Evolutionary conservation across 2,113 vertebrate species (phyloP), one percentile per base, ranked within the genome.

Genomic region (Charadrius vociferus): DNA sequence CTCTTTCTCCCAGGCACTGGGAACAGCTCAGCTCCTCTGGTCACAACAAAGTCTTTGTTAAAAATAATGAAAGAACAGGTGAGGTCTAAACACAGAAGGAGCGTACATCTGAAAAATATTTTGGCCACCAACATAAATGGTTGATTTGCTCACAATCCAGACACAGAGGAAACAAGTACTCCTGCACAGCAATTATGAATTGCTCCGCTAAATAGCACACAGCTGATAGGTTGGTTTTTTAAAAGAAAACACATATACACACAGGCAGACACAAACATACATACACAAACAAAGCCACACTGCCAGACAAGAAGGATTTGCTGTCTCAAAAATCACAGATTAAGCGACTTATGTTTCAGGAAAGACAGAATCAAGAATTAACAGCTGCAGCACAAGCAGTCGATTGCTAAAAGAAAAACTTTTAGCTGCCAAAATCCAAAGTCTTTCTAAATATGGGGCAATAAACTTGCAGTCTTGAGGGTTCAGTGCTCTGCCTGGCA

Each of bases 51-150:
- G 41, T 34, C 74, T 88, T 71, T 49, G 63, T 88, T 79, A 81
- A 91, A 92, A 92, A 81, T 86, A 86, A 80, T 34, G 72, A 50
- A 83, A 73, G 88, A 96, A 72, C 86, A 95, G 91, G 93, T 93
- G 95, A 97, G 53, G 78, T 18, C 95, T 94, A 95, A 96, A 93
- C 36, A 53, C 49, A 87, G 92, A 5, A n/a, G 23, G 49, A 63
- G 23, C 0, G 12, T 12, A 32, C 29, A 66, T 8, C 83, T 56
- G 24, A 61, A 63, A 87, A 91, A 61, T 85, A 93, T 39, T 89
- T 29, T 70, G 90, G 58, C 81, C 68, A 55, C 52, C 91, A 59
- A 18, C 72, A 81, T 59, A 84, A 91, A 94, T 18, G 24, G 45
- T 89, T 92, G 87, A 34, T 90, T 85, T 85, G 70, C 78, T 97